These are phyloP conservation scores for Strix aluco DNA, from an alignment of 2,113 vertebrate species.

Conservation along the genomic window DNA sequence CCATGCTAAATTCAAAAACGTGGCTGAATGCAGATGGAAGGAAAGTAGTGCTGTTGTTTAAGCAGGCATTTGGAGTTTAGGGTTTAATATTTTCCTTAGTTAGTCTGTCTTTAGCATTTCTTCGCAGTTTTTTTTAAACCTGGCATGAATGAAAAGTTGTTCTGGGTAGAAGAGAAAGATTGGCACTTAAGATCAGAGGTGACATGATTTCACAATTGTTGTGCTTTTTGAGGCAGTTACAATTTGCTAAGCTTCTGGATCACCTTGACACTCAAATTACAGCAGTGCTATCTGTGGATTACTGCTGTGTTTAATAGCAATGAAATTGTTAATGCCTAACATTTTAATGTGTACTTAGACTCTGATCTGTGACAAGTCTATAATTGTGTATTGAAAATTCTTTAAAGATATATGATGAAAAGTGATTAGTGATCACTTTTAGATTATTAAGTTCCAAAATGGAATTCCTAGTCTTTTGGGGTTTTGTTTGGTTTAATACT, in stretches of 20 bases:
- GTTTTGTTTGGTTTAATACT: neutral
- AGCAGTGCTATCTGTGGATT: neutral
- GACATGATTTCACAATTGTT: neutral
- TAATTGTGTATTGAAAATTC: neutral
- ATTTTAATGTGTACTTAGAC: neutral
- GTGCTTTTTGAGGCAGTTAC: neutral
- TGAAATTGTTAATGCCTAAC: neutral
- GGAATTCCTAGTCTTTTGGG: neutral
- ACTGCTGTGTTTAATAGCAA: neutral
- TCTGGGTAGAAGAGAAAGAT: neutral
- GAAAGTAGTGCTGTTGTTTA: neutral
- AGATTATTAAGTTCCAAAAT: neutral
- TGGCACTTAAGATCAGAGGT: rapidly evolving
- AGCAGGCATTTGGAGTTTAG: neutral
- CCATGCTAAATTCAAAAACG: neutral
- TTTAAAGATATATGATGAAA: neutral
- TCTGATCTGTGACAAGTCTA: constrained; percentile 10
- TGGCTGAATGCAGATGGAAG: neutral
- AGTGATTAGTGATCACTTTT: neutral
- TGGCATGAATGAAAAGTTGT: neutral
- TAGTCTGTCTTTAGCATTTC: neutral
- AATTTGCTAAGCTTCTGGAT: neutral
- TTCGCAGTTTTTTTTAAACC: neutral
- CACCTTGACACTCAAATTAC: neutral
- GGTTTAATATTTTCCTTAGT: neutral